phyloP scores from a whole-genome alignment of 2,113 vertebrate genomes.

The Ammospiza caudacuta region DNA sequence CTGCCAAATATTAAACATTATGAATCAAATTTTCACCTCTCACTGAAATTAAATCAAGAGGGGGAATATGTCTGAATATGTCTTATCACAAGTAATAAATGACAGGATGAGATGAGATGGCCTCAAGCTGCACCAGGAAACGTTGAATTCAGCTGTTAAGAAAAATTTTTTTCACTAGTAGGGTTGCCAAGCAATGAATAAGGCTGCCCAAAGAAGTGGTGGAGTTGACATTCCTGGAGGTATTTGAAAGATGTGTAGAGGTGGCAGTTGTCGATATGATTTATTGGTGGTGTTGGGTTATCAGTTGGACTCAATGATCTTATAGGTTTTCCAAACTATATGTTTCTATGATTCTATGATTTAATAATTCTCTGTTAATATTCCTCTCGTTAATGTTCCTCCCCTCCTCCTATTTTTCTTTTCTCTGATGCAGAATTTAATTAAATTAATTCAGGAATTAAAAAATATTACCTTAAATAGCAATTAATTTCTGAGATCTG shows the following conservation, averaged over 20 bases:
- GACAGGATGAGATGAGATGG: background rate
- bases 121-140: background rate
- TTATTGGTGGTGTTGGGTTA: background rate
- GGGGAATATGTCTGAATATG: background rate
- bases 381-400: background rate
- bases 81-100: background rate
- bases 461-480: background rate
- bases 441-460: constrained; percentile 2
- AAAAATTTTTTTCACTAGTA: background rate
- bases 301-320: background rate
- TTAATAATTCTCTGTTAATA: background rate
- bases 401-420: too few relatives aligned
- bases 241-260: background rate
- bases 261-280: background rate
- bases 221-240: background rate
- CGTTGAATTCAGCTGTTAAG: background rate
- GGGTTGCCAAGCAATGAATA: background rate
- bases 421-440: background rate
- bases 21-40: background rate
- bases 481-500: constrained; percentile 24
- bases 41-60: background rate
- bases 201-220: background rate
- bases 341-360: background rate
- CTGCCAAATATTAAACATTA: background rate
- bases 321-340: background rate